These are phyloP conservation scores for Hypotaenidia philippensis DNA, from an alignment of 2,797 vertebrate genomes.

Conservation along the genomic window DNA sequence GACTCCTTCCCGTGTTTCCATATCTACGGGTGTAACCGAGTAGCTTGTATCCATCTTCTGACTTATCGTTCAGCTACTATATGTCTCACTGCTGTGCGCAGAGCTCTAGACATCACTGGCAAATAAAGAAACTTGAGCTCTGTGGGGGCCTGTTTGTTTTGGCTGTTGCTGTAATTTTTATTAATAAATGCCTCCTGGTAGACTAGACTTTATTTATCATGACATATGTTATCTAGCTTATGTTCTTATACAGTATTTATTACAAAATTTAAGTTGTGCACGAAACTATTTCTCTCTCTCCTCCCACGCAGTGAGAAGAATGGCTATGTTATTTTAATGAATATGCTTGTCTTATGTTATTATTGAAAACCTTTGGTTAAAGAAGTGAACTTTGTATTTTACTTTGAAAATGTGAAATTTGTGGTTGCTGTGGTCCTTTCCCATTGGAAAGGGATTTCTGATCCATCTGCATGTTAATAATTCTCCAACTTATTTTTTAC, in stretches of 20 bases:
- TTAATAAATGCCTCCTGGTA: constrained; percentile 66
- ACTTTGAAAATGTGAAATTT: constrained; percentile 10
- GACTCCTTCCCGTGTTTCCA: background rate
- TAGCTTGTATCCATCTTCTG: background rate
- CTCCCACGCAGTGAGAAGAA: constrained; percentile 36
- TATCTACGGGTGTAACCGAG: background rate
- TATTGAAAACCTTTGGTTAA: constrained; percentile 3
- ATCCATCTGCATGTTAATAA: constrained; percentile 16
- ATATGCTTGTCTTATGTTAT: background rate
- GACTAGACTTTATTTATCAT: constrained; percentile 59
- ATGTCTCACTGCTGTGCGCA: background rate
- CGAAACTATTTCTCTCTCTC: background rate
- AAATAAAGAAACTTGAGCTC: constrained; percentile 15
- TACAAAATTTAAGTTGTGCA: constrained; percentile 22
- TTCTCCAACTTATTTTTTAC: background rate
- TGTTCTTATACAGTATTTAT: constrained; percentile 50
- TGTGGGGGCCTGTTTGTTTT: constrained; percentile 58
- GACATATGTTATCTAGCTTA: constrained; percentile 64
- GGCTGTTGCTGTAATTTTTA: constrained; percentile 24
- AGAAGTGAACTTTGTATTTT: background rate
- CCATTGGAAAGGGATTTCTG: background rate
- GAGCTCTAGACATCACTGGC: background rate
- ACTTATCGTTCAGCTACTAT: background rate
- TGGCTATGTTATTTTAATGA: constrained; percentile 32
- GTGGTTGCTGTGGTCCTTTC: constrained; percentile 8